Evolutionary conservation across 1,140 invertebrate genomes (phyloP).

Genomic region (Carcinoscorpius rotundicauda): DNA sequence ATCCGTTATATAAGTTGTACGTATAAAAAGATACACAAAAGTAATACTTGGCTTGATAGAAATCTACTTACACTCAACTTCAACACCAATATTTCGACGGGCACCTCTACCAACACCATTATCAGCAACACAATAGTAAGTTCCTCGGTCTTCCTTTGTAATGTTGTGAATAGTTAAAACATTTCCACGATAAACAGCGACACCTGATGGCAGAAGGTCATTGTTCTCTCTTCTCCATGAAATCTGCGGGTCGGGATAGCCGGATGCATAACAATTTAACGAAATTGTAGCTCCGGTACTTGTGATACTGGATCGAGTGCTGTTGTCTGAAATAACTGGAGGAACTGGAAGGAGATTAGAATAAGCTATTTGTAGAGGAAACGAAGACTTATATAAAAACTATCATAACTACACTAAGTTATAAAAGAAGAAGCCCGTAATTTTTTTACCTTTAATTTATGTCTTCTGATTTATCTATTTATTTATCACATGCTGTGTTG

Average conservation of each 20-base stretch:
- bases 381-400: too few relatives aligned
- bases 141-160: constrained; percentile 75
- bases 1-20: too few relatives aligned
- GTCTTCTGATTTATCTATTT: too few relatives aligned
- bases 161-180: constrained; percentile 55
- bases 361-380: too few relatives aligned
- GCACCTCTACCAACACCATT: constrained; percentile 64
- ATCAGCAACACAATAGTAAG: constrained; percentile 86
- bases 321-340: constrained; percentile 85
- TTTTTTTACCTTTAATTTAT: too few relatives aligned
- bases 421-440: too few relatives aligned
- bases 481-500: too few relatives aligned
- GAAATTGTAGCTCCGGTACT: constrained; percentile 63
- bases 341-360: constrained; percentile 34
- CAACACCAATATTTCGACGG: constrained; percentile 70
- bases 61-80: constrained; percentile 49
- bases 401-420: too few relatives aligned
- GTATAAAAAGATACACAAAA: too few relatives aligned
- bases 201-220: constrained; percentile 76
- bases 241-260: constrained; percentile 64
- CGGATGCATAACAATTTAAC: constrained; percentile 75
- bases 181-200: constrained; percentile 41
- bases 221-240: constrained; percentile 88
- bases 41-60: not conserved
- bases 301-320: constrained; percentile 69